Evolutionary conservation across 1,140 invertebrate species (phyloP), one percentile per base, ranked within the genome.

Genomic region (Cardiocondyla obscurior): DNA sequence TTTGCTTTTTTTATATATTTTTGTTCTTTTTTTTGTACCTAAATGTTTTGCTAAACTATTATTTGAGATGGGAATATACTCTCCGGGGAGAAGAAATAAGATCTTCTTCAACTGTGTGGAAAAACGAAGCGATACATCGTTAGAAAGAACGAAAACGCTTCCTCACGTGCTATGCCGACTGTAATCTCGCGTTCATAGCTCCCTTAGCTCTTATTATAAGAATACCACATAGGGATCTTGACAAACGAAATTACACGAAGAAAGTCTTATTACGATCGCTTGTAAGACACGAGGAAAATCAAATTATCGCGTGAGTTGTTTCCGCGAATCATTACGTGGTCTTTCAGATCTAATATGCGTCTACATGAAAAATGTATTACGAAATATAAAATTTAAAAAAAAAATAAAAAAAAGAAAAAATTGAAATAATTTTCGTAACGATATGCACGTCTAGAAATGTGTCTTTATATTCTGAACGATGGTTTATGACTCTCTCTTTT

Each of bases 41-140:
- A 4, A 39, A 39, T 39, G 0, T 49, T 73, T 76, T 36, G 10
- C 49, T 33, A 22, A 49, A 49, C n/a, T 49, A 49, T 19, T 1
- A 4, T 62, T 76, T 30, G 8, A 49, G 7, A 16, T 39, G 46
- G 39, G 25, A 79, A 22, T 22, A 19, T 30, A 16, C 36, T 67
- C 46, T 69, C 46, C 8, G 10, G n/a, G 42, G 33, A 51, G 36
- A 28, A 42, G 60, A 67, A 67, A 42, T 53, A 46, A 69, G 33
- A 16, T 69, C 6, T 7, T 67, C 22, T 39, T n/a, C 36, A 39
- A 16, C 14, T 49, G 19, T 22, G 42, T 16, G 58, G 19, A 25
- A 79, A 69, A 69, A 79, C 39, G 25, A 42, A 69, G 14, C 33
- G 49, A 79, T 79, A 79, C 49, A 64, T 76, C 33, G 33, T 79